phyloP scores from a whole-genome alignment of 2,797 vertebrate genomes.

The Pseudomugil gertrudae region DNA sequence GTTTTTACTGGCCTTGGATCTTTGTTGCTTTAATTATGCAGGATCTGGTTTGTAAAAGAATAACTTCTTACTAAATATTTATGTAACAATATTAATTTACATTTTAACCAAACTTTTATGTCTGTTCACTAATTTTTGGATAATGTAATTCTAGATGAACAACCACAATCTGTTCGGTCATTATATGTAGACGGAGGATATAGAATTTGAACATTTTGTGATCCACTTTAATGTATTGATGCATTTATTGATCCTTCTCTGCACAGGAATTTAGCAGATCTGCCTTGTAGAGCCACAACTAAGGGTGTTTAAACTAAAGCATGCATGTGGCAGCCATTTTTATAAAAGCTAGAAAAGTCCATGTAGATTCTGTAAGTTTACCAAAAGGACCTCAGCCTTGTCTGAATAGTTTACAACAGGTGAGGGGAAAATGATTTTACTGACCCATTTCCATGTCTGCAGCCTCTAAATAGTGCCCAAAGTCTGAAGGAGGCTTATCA shows the following conservation, averaged over 20 bases:
- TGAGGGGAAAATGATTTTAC: constrained; percentile 8
- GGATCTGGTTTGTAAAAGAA: background rate
- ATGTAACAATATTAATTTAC: background rate
- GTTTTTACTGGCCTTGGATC: constrained; percentile 9
- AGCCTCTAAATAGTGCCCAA: background rate
- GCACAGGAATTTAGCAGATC: background rate
- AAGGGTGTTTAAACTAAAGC: background rate
- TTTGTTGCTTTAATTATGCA: background rate
- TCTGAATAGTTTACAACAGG: background rate
- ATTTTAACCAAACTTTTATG: background rate
- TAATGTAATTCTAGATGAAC: background rate
- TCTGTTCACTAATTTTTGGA: background rate
- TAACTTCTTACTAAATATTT: background rate
- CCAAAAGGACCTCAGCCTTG: background rate
- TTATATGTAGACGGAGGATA: background rate
- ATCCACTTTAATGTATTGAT: background rate
- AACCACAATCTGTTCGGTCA: background rate
- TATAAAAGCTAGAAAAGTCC: background rate
- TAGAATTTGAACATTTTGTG: background rate
- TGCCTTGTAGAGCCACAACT: background rate
- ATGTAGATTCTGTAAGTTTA: background rate
- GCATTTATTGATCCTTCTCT: background rate
- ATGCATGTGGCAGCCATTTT: background rate
- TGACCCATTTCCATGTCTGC: constrained; percentile 15
- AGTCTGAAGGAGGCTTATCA: background rate